Conservation (phyloP, 2,113 vertebrate species). For the Ciconia maguari region DNA sequence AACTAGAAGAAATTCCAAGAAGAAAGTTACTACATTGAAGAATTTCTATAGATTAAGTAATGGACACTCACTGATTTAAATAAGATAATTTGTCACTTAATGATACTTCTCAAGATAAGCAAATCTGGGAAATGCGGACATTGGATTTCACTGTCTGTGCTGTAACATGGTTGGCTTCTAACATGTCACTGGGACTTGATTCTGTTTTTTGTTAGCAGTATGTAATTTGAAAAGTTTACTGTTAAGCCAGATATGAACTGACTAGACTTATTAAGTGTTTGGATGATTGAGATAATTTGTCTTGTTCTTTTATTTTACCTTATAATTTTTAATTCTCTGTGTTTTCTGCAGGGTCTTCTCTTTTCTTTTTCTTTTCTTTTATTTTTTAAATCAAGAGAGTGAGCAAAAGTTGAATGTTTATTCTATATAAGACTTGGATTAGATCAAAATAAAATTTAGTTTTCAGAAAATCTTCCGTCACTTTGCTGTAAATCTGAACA, state of each 20-base stretch:
- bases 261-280: background rate
- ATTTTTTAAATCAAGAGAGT: background rate
- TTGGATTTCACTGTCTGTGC: conserved; percentile 24
- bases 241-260: background rate
- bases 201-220: background rate
- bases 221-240: background rate
- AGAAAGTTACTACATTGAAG: background rate
- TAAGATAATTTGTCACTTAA: background rate
- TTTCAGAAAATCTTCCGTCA: conserved; percentile 11
- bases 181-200: background rate
- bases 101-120: background rate
- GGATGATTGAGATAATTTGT: background rate
- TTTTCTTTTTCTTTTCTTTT: background rate
- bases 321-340: background rate
- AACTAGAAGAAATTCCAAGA: background rate
- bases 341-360: background rate
- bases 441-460: background rate
- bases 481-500: conserved; percentile 31
- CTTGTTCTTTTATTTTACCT: background rate
- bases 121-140: background rate
- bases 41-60: background rate
- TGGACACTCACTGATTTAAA: background rate
- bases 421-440: background rate
- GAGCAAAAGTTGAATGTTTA: background rate
- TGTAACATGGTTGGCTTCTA: background rate